A percentile compares a stretch with the other conserved stretches of the same genome.
Conservation (phyloP, 2,113 vertebrate genomes). For the Chroicocephalus ridibundus region DNA sequence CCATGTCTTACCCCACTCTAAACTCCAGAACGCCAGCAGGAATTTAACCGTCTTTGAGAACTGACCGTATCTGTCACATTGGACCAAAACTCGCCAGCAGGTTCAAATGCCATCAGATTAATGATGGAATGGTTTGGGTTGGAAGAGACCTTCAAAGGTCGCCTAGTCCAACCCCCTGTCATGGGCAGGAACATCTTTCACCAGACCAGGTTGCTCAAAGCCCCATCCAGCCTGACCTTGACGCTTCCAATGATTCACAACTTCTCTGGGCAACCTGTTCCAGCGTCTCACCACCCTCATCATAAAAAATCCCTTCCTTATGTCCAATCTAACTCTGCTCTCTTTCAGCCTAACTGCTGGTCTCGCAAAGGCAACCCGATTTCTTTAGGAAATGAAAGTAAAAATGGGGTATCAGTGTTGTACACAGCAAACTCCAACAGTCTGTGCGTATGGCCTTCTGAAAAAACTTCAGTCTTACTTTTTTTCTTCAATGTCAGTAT, state of each 20-base stretch:
- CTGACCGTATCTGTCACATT: background rate
- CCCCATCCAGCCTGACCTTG: background rate
- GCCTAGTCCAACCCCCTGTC: background rate
- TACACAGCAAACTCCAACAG: background rate
- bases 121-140: background rate
- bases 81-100: background rate
- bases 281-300: background rate
- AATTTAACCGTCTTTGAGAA: background rate
- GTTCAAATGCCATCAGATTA: background rate
- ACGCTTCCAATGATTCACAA: background rate
- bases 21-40: background rate
- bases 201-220: background rate
- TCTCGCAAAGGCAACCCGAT: background rate
- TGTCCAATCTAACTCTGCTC: background rate
- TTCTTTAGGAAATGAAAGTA: background rate
- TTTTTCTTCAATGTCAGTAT: background rate
- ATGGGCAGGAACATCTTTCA: background rate
- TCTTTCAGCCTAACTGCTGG: background rate
- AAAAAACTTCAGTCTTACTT: background rate
- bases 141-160: background rate
- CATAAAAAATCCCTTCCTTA: background rate
- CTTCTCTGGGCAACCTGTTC: background rate
- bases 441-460: background rate
- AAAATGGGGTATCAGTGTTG: background rate
- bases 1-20: accelerated